These are phyloP conservation scores for Drosophila melanosoma DNA, from an alignment of 2,888 invertebrate species.

Conservation along the genomic window DNA sequence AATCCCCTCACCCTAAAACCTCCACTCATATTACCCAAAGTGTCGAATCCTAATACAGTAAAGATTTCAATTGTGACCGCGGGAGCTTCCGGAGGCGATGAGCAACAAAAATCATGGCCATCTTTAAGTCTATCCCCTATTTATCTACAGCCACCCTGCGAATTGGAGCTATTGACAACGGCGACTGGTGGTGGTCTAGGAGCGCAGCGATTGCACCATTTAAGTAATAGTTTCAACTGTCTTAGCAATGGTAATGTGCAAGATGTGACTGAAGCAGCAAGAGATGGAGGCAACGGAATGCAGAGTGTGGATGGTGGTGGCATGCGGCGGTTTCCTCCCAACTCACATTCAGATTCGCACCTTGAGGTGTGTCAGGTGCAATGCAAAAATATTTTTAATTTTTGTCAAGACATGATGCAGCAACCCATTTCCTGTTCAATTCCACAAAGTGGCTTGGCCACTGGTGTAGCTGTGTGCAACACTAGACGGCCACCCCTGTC, in stretches of 20 bases:
- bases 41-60: constrained; percentile 65
- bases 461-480: constrained; percentile 56
- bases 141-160: constrained; percentile 77
- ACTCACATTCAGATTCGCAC: constrained; percentile 83
- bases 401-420: constrained; percentile 79
- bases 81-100: constrained; percentile 28
- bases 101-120: constrained; percentile 70
- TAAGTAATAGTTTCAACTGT: constrained; percentile 83
- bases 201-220: constrained; percentile 62
- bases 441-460: constrained; percentile 9
- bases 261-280: background rate
- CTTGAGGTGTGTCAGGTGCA: constrained; percentile 73
- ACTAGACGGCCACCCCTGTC: constrained; percentile 81
- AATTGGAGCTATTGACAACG: constrained; percentile 35
- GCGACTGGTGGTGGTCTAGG: constrained; percentile 21
- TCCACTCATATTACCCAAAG: constrained; percentile 52
- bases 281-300: constrained; percentile 10
- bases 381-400: constrained; percentile 83
- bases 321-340: constrained; percentile 72
- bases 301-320: constrained; percentile 48
- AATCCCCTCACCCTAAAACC: constrained; percentile 15
- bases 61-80: constrained; percentile 71
- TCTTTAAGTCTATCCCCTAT: constrained; percentile 79
- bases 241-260: constrained; percentile 57
- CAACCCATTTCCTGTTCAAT: constrained; percentile 59